Percentiles rank a stretch among this genome's conserved stretches.
phyloP scores from a whole-genome alignment of 2,888 invertebrate species.

The Drosophila acutilabella region DNA sequence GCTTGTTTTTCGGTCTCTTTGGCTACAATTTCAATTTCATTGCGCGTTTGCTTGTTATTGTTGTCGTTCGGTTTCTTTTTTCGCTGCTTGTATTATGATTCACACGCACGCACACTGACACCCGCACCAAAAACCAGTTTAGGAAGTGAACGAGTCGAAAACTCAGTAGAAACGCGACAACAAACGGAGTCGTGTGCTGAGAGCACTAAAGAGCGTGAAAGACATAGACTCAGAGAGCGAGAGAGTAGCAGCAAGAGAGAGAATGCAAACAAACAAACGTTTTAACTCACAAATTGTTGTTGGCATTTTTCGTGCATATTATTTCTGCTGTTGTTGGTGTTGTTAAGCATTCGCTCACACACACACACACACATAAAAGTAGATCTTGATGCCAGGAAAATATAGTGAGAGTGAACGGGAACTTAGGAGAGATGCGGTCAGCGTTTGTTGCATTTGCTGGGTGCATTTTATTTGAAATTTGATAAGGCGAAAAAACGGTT shows the following conservation, averaged over 20 bases:
- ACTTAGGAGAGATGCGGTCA: not conserved
- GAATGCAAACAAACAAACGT: conserved; percentile 18
- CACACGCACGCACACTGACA: conserved; percentile 57
- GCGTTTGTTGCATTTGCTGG: conserved; percentile 48
- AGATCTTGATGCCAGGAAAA: not conserved
- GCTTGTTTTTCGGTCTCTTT: conserved; percentile 37
- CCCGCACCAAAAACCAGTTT: conserved; percentile 78
- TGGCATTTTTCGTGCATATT: conserved; percentile 16
- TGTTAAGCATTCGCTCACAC: not conserved
- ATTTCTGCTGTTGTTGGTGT: not conserved
- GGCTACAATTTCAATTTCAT: conserved; percentile 76
- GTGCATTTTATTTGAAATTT: conserved; percentile 70
- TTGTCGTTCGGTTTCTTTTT: conserved; percentile 34
- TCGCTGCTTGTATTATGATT: conserved; percentile 70
- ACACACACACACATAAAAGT: not conserved
- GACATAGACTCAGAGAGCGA: not conserved
- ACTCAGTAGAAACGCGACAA: conserved; percentile 1
- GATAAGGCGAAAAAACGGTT: conserved; percentile 62
- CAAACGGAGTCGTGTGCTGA: not conserved
- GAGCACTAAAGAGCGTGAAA: conserved; percentile 10
- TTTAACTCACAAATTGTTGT: conserved; percentile 25
- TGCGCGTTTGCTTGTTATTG: conserved; percentile 43
- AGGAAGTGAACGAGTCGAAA: conserved; percentile 24
- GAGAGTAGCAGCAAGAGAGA: conserved; percentile 4
- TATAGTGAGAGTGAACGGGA: not conserved